Evolutionary conservation across 92 coral and sea anemone species (phyloP).

Genomic region (Blastomussa wellsi): DNA sequence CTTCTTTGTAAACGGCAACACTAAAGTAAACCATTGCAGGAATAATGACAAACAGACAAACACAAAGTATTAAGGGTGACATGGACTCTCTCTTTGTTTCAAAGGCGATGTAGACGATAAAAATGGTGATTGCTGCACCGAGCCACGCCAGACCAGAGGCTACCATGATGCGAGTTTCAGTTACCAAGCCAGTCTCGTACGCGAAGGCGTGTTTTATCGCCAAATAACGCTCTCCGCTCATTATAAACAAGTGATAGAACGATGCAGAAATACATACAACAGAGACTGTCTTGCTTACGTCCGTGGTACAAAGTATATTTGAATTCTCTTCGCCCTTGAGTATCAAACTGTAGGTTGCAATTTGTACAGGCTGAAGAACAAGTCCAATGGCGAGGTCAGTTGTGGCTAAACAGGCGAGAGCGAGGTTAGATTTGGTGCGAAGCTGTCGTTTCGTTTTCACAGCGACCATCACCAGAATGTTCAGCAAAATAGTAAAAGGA

Average conservation of each 20-base stretch:
- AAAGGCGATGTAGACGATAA: background rate
- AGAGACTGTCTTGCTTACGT: background rate
- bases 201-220: conserved; percentile 9
- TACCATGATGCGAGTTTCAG: background rate
- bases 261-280: background rate
- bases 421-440: conserved; percentile 11
- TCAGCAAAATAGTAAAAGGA: background rate
- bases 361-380: background rate
- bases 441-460: conserved; percentile 6
- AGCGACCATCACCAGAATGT: background rate
- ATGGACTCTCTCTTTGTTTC: background rate
- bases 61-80: background rate
- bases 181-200: background rate
- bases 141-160: background rate
- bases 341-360: background rate
- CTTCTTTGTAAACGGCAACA: background rate
- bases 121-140: background rate
- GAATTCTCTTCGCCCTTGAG: background rate
- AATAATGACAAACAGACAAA: background rate
- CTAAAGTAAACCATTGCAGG: background rate
- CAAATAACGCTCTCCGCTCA: conserved; percentile 17
- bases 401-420: conserved; percentile 6
- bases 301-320: background rate
- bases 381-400: background rate
- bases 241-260: background rate